Conservation (phyloP, 30 jellyfish, hydroid and myxozoan species). For the Hydractinia echinata region DNA sequence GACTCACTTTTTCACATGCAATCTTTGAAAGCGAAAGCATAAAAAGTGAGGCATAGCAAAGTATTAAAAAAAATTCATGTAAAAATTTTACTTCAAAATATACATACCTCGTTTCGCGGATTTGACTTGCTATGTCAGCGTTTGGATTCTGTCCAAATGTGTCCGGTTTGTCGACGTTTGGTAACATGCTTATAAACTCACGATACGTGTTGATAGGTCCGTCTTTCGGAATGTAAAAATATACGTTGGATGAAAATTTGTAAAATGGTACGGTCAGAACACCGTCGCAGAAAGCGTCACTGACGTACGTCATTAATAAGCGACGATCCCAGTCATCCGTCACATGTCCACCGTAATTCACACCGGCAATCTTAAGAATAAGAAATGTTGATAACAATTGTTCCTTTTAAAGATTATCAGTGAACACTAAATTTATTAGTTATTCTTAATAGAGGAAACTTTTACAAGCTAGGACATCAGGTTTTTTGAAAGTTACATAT, state of each 20-base stretch:
- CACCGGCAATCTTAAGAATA: conserved; percentile 92
- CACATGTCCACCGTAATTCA: conserved; percentile 98
- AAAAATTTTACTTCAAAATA: neutral
- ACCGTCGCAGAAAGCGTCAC: conserved; percentile 80
- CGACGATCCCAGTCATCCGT: conserved; percentile 98
- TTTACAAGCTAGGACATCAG: too few relatives aligned
- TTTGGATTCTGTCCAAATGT: conserved; percentile 97
- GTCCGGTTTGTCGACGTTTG: conserved; percentile 91
- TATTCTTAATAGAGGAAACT: too few relatives aligned
- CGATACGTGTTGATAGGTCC: conserved; percentile 81
- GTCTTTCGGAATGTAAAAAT: conserved; percentile 85
- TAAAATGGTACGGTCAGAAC: conserved; percentile 61
- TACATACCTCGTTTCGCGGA: conserved; percentile 82
- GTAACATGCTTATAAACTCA: conserved; percentile 92
- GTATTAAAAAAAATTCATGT: neutral
- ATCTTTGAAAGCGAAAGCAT: too few relatives aligned
- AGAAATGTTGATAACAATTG: neutral
- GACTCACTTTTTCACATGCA: too few relatives aligned
- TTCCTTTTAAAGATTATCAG: too few relatives aligned
- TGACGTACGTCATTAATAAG: conserved; percentile 82
- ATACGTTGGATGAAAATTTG: conserved; percentile 68
- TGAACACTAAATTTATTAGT: too few relatives aligned
- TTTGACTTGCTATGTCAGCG: conserved; percentile 98
- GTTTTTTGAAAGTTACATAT: too few relatives aligned
- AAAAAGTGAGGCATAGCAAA: neutral